phyloP scores from a whole-genome alignment of 2,888 invertebrate genomes.

The Anthophora plumipes region DNA sequence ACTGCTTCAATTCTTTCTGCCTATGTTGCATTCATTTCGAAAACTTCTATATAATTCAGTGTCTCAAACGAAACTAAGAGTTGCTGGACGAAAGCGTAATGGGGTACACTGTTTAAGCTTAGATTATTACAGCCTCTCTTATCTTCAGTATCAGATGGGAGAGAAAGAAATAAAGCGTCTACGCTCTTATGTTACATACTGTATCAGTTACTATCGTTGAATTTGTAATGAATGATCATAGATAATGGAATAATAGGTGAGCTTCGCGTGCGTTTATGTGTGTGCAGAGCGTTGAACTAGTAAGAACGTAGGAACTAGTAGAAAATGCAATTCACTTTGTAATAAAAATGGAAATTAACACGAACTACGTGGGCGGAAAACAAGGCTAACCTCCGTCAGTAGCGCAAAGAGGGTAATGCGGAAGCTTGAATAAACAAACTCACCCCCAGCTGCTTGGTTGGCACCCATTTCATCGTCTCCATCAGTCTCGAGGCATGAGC shows the following conservation, averaged over 20 bases:
- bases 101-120: no score
- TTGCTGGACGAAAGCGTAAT: no score
- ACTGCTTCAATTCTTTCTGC: no score
- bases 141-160: no score
- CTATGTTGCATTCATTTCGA: no score
- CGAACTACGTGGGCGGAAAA: slow-evolving; percentile 75
- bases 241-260: slow-evolving; percentile 21
- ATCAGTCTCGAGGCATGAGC: slow-evolving; percentile 72
- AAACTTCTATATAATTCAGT: no score
- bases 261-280: background rate
- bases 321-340: slow-evolving; percentile 77
- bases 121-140: no score
- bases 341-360: slow-evolving; percentile 83
- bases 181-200: no score
- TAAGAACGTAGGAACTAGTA: slow-evolving; percentile 27
- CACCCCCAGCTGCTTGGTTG: slow-evolving; percentile 64
- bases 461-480: slow-evolving; percentile 68
- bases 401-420: slow-evolving; percentile 71
- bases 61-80: no score
- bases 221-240: slow-evolving; percentile 64
- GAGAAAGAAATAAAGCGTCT: no score
- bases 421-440: slow-evolving; percentile 80
- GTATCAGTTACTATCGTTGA: slow-evolving; percentile 31
- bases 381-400: slow-evolving; percentile 72
- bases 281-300: slow-evolving; percentile 20